A percentile compares a stretch with the other conserved stretches of the same genome.
phyloP scores from a whole-genome alignment of 2,797 vertebrate species.

The Cichlasoma orientale region DNA sequence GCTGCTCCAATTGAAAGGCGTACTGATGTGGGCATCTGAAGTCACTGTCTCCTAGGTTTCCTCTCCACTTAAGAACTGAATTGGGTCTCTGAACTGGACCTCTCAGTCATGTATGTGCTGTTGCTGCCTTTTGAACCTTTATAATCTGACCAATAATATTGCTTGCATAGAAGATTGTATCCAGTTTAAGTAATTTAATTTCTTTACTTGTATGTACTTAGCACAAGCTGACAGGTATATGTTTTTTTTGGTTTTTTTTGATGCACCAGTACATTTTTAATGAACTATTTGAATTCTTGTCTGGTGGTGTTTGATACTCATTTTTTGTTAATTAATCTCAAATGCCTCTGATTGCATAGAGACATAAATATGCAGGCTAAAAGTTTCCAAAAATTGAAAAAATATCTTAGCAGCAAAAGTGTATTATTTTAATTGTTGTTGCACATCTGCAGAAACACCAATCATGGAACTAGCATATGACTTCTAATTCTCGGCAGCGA shows the following conservation, averaged over 20 bases:
- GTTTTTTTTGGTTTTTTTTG: too few species aligned
- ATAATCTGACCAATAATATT: not conserved
- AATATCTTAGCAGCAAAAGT: not conserved
- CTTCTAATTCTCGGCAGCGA: not conserved
- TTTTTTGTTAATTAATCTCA: not conserved
- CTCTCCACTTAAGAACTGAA: not conserved
- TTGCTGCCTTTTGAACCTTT: not conserved
- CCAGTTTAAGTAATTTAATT: too few species aligned
- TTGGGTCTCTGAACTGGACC: not conserved
- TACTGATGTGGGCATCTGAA: not conserved
- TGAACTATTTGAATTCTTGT: not conserved
- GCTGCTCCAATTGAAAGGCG: not conserved
- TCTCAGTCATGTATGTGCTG: not conserved
- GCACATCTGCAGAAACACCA: not conserved
- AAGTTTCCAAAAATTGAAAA: slow-evolving; percentile 2
- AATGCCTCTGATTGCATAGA: too few species aligned
- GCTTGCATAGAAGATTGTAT: too few species aligned
- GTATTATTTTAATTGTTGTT: not conserved
- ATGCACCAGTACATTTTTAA: too few species aligned
- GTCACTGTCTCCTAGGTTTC: not conserved
- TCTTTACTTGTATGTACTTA: too few species aligned
- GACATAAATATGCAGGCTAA: too few species aligned
- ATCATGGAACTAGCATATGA: not conserved
- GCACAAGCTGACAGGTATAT: too few species aligned
- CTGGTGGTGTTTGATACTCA: not conserved